Evolutionary conservation across 2,113 vertebrate genomes (phyloP).

Genomic region (Thryonomys swinderianus): DNA sequence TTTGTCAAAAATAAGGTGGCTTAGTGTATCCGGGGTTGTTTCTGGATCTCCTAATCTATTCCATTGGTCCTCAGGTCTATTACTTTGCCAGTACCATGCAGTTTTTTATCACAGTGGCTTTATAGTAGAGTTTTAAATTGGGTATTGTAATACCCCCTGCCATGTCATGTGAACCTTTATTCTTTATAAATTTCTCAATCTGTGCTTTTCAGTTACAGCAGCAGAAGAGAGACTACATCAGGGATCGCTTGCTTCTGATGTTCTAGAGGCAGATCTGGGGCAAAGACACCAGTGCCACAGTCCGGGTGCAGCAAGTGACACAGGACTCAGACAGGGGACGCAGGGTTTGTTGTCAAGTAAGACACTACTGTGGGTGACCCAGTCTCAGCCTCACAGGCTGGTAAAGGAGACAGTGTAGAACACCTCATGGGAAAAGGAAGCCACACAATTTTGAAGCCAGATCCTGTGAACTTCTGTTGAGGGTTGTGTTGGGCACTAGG

Average conservation of each 20-base stretch:
- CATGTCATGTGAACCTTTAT: not conserved
- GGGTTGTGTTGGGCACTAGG: not conserved
- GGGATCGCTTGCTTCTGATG: not conserved
- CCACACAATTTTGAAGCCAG: not conserved
- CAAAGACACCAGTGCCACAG: not conserved
- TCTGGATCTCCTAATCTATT: too few species aligned
- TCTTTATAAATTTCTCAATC: not conserved
- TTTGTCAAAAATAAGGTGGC: too few species aligned
- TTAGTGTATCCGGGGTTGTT: too few species aligned
- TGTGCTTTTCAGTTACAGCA: not conserved
- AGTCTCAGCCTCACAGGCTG: not conserved
- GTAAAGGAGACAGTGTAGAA: not conserved
- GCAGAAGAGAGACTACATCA: not conserved
- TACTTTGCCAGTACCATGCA: too few species aligned
- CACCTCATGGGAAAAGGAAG: not conserved
- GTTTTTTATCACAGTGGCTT: too few species aligned
- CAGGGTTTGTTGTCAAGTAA: not conserved
- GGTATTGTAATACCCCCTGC: too few species aligned
- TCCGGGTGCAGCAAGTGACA: not conserved
- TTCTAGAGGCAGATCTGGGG: not conserved
- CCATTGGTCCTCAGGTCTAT: too few species aligned
- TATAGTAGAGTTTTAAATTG: too few species aligned
- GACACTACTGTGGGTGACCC: not conserved
- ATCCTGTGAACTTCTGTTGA: not conserved
- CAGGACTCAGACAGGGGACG: too few species aligned